phyloP scores from a whole-genome alignment of 2,797 vertebrate species.

The Cossypha heuglini region DNA sequence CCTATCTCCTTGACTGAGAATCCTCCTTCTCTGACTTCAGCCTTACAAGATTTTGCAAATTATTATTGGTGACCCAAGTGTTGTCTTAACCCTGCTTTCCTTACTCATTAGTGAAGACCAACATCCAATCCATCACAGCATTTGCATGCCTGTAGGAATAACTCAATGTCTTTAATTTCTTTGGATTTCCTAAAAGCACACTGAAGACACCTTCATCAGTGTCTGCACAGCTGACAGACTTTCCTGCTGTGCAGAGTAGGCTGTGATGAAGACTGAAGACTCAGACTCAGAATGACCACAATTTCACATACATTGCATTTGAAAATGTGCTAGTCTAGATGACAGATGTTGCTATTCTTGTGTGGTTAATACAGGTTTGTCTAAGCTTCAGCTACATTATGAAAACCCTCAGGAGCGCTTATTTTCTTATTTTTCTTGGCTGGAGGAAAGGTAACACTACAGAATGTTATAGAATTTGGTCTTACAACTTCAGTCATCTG shows the following conservation, averaged over 20 bases:
- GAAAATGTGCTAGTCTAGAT: not conserved
- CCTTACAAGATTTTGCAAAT: not conserved
- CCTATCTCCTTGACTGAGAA: not conserved
- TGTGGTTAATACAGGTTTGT: not conserved
- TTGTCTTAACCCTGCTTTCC: not conserved
- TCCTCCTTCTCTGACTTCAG: not conserved
- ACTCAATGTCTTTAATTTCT: not conserved
- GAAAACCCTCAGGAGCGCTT: not conserved
- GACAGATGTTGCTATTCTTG: conserved; percentile 20
- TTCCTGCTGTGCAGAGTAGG: not conserved
- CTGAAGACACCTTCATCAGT: not conserved
- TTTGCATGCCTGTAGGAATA: not conserved
- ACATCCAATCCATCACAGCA: not conserved
- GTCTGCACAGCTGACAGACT: not conserved
- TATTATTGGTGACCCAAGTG: not conserved
- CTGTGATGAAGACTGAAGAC: not conserved
- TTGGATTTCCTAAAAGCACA: not conserved
- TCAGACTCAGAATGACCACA: not conserved
- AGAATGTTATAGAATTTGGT: not conserved
- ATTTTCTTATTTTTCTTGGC: conserved; percentile 43
- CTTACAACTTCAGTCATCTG: not conserved
- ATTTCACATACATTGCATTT: not conserved
- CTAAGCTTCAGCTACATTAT: not conserved
- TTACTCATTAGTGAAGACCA: not conserved
- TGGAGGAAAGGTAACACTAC: not conserved